These are phyloP conservation scores for Scaptomyza polygonia DNA, from an alignment of 2,888 invertebrate genomes.

Conservation along the genomic window DNA sequence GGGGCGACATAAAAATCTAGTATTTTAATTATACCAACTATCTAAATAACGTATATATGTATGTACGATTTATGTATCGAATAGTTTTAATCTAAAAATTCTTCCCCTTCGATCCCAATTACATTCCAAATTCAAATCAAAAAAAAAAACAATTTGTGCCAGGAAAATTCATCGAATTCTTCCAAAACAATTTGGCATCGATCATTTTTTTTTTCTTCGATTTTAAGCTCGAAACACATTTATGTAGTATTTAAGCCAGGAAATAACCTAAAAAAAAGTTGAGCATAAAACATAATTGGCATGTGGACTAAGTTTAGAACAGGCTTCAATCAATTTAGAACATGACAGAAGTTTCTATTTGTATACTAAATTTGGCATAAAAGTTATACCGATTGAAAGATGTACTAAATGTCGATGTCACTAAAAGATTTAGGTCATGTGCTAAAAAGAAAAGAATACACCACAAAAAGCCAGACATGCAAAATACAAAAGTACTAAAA, in stretches of 20 bases:
- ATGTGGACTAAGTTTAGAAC: constrained; percentile 43
- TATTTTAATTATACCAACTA: constrained; percentile 41
- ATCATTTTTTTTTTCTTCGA: constrained; percentile 32
- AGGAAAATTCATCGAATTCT: constrained; percentile 14
- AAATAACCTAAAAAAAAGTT: background rate
- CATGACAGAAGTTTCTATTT: too few relatives aligned
- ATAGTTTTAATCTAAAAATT: constrained; percentile 50
- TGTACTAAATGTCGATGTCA: too few relatives aligned
- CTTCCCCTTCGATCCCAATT: background rate
- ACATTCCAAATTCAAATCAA: background rate
- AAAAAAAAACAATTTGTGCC: constrained; percentile 17
- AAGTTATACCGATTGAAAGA: too few relatives aligned
- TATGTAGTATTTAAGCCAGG: constrained; percentile 33
- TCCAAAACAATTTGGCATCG: constrained; percentile 26
- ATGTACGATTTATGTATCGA: constrained; percentile 53
- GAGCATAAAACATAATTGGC: constrained; percentile 36
- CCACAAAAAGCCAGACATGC: background rate
- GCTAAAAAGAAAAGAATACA: too few relatives aligned
- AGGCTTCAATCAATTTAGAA: constrained; percentile 1
- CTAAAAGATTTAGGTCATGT: too few relatives aligned
- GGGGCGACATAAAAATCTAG: constrained; percentile 29
- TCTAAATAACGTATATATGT: constrained; percentile 53
- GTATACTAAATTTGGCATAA: too few relatives aligned
- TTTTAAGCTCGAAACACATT: constrained; percentile 25
- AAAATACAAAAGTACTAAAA: too few relatives aligned